A percentile compares a stretch with the other conserved stretches of the same genome.
These are phyloP conservation scores for Philopotamus ludificatus DNA, from an alignment of 1,140 invertebrate genomes.

Conservation along the genomic window DNA sequence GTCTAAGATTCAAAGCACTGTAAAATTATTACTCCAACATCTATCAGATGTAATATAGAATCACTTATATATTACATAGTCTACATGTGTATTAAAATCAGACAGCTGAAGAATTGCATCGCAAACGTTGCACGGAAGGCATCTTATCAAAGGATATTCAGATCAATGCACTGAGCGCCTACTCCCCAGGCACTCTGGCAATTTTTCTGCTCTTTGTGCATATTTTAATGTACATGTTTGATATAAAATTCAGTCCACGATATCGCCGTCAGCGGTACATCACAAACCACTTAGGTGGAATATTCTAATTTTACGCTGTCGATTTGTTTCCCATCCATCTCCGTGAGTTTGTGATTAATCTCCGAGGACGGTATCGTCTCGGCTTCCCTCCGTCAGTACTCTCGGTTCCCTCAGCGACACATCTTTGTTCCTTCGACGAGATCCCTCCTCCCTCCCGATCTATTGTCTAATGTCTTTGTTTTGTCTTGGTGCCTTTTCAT, in stretches of 20 bases:
- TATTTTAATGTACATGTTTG: slow-evolving; percentile 7
- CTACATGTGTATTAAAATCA: no score
- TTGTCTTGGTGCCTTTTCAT: slow-evolving; percentile 20
- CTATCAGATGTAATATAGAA: no score
- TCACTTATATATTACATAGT: no score
- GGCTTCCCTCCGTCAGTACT: slow-evolving; percentile 15
- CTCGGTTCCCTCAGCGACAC: neutral
- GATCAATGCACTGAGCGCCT: no score
- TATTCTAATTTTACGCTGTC: slow-evolving; percentile 42
- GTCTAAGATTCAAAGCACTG: no score
- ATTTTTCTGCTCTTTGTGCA: neutral
- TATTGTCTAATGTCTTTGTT: slow-evolving; percentile 38
- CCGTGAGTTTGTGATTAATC: slow-evolving; percentile 37
- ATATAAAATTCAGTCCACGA: slow-evolving; percentile 18
- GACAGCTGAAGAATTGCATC: no score
- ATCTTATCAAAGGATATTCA: no score
- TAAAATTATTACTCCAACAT: no score
- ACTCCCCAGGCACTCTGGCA: no score
- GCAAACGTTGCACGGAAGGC: no score
- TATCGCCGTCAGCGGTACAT: slow-evolving; percentile 31
- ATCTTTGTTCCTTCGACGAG: neutral
- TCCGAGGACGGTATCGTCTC: slow-evolving; percentile 18
- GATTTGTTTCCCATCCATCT: slow-evolving; percentile 35
- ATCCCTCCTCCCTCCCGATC: slow-evolving; percentile 13
- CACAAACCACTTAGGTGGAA: slow-evolving; percentile 34